A percentile compares a stretch with the other conserved stretches of the same genome.
These are phyloP conservation scores for Phoenoteleia sp. DNA, from an alignment of 2,888 invertebrate genomes.

Conservation along the genomic window DNA sequence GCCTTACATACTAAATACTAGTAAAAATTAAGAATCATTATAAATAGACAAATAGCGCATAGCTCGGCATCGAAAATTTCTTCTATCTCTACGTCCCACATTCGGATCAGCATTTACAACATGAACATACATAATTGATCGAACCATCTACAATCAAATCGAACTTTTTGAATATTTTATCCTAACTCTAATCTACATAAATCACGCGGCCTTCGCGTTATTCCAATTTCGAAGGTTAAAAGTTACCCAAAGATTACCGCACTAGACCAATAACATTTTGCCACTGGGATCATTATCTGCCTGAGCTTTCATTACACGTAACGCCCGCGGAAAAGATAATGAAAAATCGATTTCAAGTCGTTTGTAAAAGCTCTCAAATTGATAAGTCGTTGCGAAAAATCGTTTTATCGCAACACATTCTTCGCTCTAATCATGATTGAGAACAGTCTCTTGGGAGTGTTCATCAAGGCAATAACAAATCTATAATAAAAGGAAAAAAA, in stretches of 20 bases:
- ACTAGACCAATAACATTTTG: slow-evolving; percentile 5
- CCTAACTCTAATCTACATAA: background rate
- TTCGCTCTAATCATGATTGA: background rate
- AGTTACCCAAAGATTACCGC: slow-evolving; percentile 7
- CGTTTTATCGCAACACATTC: background rate
- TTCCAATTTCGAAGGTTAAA: slow-evolving; percentile 46
- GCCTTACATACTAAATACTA: too few species aligned
- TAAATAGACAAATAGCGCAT: background rate
- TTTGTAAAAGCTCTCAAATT: slow-evolving; percentile 34
- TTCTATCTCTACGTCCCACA: background rate
- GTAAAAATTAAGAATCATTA: too few species aligned
- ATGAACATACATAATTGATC: slow-evolving; percentile 18
- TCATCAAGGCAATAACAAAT: background rate
- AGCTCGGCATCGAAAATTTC: background rate
- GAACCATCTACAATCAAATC: slow-evolving; percentile 7
- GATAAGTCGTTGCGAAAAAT: slow-evolving; percentile 30
- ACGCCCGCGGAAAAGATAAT: slow-evolving; percentile 26
- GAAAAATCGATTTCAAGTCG: slow-evolving; percentile 56
- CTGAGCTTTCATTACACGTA: slow-evolving; percentile 40
- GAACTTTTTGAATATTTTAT: slow-evolving; percentile 43
- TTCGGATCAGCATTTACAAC: background rate
- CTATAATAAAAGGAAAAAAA: background rate
- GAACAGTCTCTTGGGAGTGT: background rate
- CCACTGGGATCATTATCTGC: slow-evolving; percentile 36
- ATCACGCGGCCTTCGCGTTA: slow-evolving; percentile 27